Base-by-base conservation (phyloP, 1,140 invertebrate genomes). In the Drosophila fuyamai region DNA sequence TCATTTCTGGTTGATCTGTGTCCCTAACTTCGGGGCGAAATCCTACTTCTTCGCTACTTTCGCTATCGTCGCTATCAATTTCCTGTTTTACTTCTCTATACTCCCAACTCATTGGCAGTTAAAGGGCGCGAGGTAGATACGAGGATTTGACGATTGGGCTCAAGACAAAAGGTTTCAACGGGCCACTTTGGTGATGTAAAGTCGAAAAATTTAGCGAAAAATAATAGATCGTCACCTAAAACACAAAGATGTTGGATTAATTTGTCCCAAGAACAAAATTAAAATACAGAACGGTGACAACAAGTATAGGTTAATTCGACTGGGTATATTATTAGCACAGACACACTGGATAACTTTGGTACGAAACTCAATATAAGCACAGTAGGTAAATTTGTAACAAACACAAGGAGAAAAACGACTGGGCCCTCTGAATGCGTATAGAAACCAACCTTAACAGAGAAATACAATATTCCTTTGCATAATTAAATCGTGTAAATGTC, bases 361-460 rank as follows among this genome's bases (percentile, higher is more conserved):
- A 60, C 23, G 16, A 60, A 60, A 60, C 41, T 59, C 38, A 29
- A 56, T 56, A 29, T 29, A 56, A 29, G 53, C 38, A 56, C 38
- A 56, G 54, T 56, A 9, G 54, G 2, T 27, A 12, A 29, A 56
- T 4, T 56, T 56, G 13, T 56, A 41, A 3, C 8, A 56, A 41
- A 16, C 0, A 56, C 54, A 41, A 55, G 35, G 35, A 41, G 13
- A 27, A n/a, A n/a, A n/a, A n/a, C n/a, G n/a, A n/a, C n/a, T n/a
- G n/a, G n/a, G n/a, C n/a, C n/a, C n/a, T n/a, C n/a, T n/a, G n/a
- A n/a, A n/a, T n/a, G n/a, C n/a, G n/a, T n/a, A n/a, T n/a, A n/a
- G n/a, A n/a, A n/a, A n/a, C n/a, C n/a, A n/a, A 38, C 27, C 7
- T 1, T 35, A 38, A 23, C 12, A 14, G 13, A 14, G 32, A 54